These are phyloP conservation scores for Salvator merianae DNA, from an alignment of 2,113 vertebrate genomes.

Conservation along the genomic window DNA sequence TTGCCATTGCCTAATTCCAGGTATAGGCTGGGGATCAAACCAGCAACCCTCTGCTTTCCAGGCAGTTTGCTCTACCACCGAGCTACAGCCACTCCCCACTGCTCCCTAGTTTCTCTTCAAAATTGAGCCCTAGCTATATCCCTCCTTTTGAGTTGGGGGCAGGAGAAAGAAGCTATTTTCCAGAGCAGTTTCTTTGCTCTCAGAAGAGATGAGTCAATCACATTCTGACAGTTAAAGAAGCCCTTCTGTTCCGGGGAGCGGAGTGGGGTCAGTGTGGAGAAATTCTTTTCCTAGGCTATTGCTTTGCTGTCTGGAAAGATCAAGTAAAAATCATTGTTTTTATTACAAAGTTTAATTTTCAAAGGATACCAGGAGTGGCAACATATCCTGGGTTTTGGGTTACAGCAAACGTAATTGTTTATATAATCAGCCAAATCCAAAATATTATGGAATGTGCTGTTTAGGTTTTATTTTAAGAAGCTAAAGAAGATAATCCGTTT, in stretches of 20 bases:
- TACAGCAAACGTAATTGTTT: background rate
- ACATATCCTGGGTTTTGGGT: background rate
- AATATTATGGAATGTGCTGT: background rate
- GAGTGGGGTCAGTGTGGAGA: too few species aligned
- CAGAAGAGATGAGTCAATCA: too few species aligned
- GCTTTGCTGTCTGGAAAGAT: background rate
- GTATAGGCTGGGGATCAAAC: too few species aligned
- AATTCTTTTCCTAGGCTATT: background rate
- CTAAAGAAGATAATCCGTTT: background rate
- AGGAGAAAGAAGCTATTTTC: too few species aligned
- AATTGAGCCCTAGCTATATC: background rate
- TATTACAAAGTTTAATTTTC: background rate
- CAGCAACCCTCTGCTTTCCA: too few species aligned
- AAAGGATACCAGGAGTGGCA: background rate
- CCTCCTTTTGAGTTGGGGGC: too few species aligned
- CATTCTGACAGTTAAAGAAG: background rate
- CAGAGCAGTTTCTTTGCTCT: too few species aligned
- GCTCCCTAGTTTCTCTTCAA: constrained; percentile 16
- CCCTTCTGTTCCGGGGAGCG: background rate
- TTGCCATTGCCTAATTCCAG: too few species aligned
- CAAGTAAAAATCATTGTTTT: background rate
- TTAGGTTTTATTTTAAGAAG: background rate
- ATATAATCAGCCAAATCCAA: background rate
- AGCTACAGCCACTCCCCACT: background rate
- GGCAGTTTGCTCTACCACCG: too few species aligned